Base-by-base conservation (phyloP, 2,113 vertebrate genomes). In the Asarcornis scutulata region DNA sequence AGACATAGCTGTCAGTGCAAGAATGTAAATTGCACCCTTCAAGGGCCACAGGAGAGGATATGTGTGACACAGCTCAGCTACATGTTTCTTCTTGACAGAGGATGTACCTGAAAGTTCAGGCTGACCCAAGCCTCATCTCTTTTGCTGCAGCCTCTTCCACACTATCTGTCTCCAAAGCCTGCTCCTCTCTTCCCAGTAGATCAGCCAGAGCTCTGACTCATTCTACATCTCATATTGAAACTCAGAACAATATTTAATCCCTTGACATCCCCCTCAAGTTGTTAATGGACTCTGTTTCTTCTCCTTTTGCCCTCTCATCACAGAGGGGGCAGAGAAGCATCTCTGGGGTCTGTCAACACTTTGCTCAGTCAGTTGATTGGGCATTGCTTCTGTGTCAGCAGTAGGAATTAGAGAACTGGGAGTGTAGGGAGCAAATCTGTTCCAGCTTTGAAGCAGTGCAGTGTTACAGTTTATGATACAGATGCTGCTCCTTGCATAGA, bases 201-300 rank as follows among this genome's bases (percentile, higher is more conserved):
- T 85, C 85, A 91, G 53, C 56, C 86, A 73, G 80, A 95, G 29
- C 52, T 93, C 69, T 91, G 95, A 91, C 82, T 95, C 93, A 91
- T 78, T 90, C 78, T 55, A 38, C 60, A 48, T 59, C 62, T 88
- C 62, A 31, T 52, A 26, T 74, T 69, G 72, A 60, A 82, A 78
- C 85, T 95, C 92, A 94, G 85, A 95, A 74, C 91, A 94, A 75
- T 94, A 89, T 94, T 95, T 95, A 97, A 90, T 97, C 92, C 87
- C 93, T 87, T 89, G 90, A 80, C 86, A 95, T 59, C 20, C 40
- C 58, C 50, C 52, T 95, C 46, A 75, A 90, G 67, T 69, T 85
- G 74, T 71, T 96, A 96, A 95, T 94, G 88, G 94, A 90, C 83
- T 95, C 62, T 78, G 21, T 66, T 95, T 91, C 76, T 93, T 93